A percentile compares a stretch with the other conserved stretches of the same genome.
phyloP scores from a whole-genome alignment of 2,888 invertebrate genomes.

The Geophilus truncorum region DNA sequence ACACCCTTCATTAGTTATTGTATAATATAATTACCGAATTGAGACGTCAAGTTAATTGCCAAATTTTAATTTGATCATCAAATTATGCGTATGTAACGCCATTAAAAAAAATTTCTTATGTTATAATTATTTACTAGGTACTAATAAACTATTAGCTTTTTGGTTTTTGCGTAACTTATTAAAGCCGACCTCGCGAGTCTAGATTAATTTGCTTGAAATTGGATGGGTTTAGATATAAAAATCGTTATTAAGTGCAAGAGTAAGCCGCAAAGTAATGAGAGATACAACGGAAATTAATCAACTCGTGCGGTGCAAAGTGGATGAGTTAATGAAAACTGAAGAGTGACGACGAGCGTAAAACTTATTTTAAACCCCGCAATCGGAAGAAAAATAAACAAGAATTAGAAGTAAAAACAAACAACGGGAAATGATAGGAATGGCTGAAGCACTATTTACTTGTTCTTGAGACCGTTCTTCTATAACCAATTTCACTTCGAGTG shows the following conservation, averaged over 20 bases:
- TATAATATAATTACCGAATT: too few relatives aligned
- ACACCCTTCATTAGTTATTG: too few relatives aligned
- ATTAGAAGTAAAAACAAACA: not conserved
- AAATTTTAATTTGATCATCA: too few relatives aligned
- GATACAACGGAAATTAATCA: not conserved
- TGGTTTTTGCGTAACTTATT: not conserved
- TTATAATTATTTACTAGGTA: too few relatives aligned
- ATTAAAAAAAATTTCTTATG: too few relatives aligned
- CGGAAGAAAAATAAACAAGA: not conserved
- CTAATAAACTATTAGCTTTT: too few relatives aligned
- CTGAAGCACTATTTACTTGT: constrained; percentile 58
- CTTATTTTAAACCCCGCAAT: not conserved
- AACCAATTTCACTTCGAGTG: constrained; percentile 82
- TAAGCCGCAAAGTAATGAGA: not conserved
- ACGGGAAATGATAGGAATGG: not conserved
- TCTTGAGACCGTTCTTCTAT: constrained; percentile 91
- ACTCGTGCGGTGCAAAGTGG: not conserved
- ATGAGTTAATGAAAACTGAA: not conserved
- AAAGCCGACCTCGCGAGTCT: not conserved
- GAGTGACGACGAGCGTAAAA: too few relatives aligned
- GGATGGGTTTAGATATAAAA: not conserved
- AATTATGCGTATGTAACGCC: too few relatives aligned
- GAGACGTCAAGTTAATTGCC: too few relatives aligned
- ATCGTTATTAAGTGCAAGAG: not conserved
- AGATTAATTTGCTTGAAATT: not conserved